Evolutionary conservation across 2,113 vertebrate species (phyloP), one percentile per base, ranked within the genome.

Genomic region (Rhegmatorhina hoffmannsi): DNA sequence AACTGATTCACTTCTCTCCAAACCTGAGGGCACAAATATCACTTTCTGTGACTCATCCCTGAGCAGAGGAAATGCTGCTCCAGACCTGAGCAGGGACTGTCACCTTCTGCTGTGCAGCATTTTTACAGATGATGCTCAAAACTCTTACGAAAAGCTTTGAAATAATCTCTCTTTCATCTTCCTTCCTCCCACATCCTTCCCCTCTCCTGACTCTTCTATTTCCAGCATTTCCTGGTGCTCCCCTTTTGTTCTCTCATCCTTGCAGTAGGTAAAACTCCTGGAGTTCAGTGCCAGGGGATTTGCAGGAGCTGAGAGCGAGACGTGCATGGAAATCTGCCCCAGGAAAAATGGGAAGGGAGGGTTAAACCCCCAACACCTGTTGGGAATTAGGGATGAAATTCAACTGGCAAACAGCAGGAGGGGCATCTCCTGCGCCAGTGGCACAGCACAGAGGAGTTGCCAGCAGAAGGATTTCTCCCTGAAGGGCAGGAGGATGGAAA

Each of bases 151-250:
- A 84, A 77, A 90, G n/a, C 62, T 75, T 40, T 44, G 13, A 56
- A 62, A 77, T 26, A 8, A 9, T 58, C 56, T 69, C 44, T 17
- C 36, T 16, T 52, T 44, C 72, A 63, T 53, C 75, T 72, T 76
- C n/a, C 44, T 38, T 36, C 91, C 86, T 93, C 89, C 92, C 87
- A 87, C 92, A 34, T 87, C 89, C 89, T 85, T 67, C 87, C 60
- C 47, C 52, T 34, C 81, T 89, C 66, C 50, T 8, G 2, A 2
- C 17, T 18, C 1, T 4, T 69, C 70, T 86, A 59, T 70, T 86
- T 90, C 93, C 23, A 74, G 77, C 53, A 9, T 76, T 90, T 80
- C 82, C 67, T 7, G 2, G 25, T 12, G 46, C 16, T 88, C 34
- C 47, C 14, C 29, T 50, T 60, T 25, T 36, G 44, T 46, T 44